Conservation (phyloP, 1,140 invertebrate species). For the Hyles euphorbiae region DNA sequence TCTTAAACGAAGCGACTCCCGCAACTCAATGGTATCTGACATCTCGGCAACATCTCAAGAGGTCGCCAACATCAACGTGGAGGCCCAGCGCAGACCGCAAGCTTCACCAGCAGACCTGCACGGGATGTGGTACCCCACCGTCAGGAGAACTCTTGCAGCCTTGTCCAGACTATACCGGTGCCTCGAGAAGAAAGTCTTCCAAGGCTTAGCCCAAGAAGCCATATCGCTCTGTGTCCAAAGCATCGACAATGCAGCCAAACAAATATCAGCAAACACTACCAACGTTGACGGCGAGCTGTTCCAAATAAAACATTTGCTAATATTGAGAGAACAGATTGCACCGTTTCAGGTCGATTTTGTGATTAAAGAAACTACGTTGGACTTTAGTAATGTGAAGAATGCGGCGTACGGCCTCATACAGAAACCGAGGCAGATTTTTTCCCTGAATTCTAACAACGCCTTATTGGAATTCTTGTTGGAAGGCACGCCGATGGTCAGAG, state of each 20-base stretch:
- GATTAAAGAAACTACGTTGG: conserved; percentile 92
- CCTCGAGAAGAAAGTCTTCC: conserved; percentile 96
- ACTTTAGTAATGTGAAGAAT: conserved; percentile 92
- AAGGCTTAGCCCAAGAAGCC: conserved; percentile 96
- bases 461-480: conserved; percentile 93
- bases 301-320: conserved; percentile 98
- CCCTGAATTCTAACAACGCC: conserved; percentile 92
- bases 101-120: conserved; percentile 96
- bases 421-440: conserved; percentile 91
- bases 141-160: conserved; percentile 94
- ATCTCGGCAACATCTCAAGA: conserved; percentile 79
- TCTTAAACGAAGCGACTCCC: conserved; percentile 80
- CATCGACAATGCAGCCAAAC: conserved; percentile 84
- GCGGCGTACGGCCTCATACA: conserved; percentile 92
- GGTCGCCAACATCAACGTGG: conserved; percentile 77
- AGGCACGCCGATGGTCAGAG: conserved; percentile 94
- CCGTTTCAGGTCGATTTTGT: conserved; percentile 98
- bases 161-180: conserved; percentile 96
- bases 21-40: conserved; percentile 80
- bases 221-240: conserved; percentile 94
- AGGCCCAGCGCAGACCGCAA: conserved; percentile 48
- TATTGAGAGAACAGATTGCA: conserved; percentile 97
- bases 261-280: conserved; percentile 81
- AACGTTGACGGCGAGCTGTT: conserved; percentile 95
- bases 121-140: conserved; percentile 99